These are phyloP conservation scores for Melozone crissalis DNA, from an alignment of 2,113 vertebrate species.

Conservation along the genomic window DNA sequence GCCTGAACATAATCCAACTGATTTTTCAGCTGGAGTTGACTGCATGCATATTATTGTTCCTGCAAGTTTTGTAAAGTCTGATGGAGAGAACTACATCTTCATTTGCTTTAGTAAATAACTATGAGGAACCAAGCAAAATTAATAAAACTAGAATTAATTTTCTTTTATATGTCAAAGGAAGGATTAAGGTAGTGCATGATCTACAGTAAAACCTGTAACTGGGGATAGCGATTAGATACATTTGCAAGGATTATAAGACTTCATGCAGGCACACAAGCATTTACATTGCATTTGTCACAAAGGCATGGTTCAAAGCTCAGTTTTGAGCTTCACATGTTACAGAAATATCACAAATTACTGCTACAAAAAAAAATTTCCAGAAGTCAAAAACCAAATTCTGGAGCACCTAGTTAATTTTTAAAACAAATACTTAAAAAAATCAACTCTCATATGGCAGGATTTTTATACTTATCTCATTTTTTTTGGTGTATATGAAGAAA, in stretches of 20 bases:
- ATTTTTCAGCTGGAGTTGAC: background rate
- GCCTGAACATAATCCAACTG: background rate
- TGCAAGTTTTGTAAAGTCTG: background rate
- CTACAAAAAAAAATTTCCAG: background rate
- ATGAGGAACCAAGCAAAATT: background rate
- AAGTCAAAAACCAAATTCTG: background rate
- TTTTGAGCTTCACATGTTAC: background rate
- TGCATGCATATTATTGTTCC: background rate
- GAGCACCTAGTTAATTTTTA: background rate
- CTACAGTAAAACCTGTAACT: background rate
- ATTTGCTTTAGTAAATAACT: background rate
- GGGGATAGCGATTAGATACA: background rate
- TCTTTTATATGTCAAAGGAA: background rate
- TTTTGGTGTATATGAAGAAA: background rate
- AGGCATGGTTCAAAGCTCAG: background rate
- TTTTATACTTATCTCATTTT: background rate
- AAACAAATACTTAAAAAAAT: background rate
- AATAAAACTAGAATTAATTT: background rate
- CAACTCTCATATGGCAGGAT: background rate
- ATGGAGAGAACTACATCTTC: background rate
- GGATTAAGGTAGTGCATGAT: background rate
- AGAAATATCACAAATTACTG: background rate
- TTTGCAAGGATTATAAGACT: background rate
- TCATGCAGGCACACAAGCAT: background rate
- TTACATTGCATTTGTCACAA: background rate